Evolutionary conservation across 2,888 invertebrate genomes (phyloP).

Genomic region (Tinea pellionella): DNA sequence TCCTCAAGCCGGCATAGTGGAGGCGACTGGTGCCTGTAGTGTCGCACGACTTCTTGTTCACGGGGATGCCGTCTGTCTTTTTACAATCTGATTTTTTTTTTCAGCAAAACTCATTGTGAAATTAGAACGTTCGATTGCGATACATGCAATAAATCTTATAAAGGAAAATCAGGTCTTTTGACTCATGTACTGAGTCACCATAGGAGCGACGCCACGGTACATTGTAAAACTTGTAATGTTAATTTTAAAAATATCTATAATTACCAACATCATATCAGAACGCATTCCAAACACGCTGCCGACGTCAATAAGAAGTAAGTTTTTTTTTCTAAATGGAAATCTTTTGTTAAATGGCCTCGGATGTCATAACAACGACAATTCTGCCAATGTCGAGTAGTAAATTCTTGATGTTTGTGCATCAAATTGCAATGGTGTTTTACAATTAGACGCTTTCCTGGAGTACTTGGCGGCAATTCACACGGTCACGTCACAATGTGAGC

Average conservation of each 20-base stretch:
- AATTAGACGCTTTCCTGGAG: too few species aligned
- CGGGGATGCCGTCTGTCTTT: not conserved
- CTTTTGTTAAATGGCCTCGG: too few species aligned
- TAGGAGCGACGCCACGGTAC: conserved; percentile 23
- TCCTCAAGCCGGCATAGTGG: too few species aligned
- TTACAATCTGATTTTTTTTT: not conserved
- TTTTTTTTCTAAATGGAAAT: too few species aligned
- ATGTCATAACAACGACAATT: too few species aligned
- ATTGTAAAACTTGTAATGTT: conserved; percentile 23
- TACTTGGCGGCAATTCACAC: too few species aligned
- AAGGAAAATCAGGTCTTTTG: conserved; percentile 24
- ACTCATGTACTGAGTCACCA: conserved; percentile 35
- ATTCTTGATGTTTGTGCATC: too few species aligned
- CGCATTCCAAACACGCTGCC: conserved; percentile 33
- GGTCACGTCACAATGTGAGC: too few species aligned
- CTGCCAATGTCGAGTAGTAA: too few species aligned
- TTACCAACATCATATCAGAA: conserved; percentile 31
- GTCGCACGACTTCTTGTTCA: too few species aligned
- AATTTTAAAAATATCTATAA: conserved; percentile 29
- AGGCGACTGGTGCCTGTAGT: too few species aligned
- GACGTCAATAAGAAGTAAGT: conserved; percentile 32
- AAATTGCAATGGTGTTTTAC: too few species aligned
- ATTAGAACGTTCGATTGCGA: not conserved
- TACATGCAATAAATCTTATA: not conserved
- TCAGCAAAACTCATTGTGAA: not conserved